Conservation (phyloP, 2,113 vertebrate species). For the Merops nubicus region DNA sequence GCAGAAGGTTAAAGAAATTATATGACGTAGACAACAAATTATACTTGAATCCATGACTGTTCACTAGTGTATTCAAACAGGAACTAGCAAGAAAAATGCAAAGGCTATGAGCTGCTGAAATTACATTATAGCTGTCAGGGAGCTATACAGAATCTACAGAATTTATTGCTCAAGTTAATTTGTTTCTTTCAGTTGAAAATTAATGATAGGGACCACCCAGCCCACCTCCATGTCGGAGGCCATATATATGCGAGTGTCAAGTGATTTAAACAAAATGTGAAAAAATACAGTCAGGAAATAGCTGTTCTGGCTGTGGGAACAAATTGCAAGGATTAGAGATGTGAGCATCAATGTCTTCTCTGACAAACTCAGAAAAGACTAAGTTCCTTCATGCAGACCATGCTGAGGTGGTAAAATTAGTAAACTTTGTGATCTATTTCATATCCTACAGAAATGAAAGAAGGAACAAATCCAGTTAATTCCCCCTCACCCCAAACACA, state of each 20-base stretch:
- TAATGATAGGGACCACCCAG: neutral
- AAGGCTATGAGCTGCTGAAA: neutral
- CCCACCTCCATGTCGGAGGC: neutral
- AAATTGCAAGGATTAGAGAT: neutral
- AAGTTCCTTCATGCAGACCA: neutral
- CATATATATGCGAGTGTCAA: neutral
- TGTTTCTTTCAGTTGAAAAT: neutral
- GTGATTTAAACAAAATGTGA: neutral
- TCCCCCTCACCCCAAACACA: neutral
- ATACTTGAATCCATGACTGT: neutral
- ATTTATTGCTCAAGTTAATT: neutral
- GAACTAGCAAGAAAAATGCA: neutral
- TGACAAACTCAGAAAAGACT: neutral
- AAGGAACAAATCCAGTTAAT: neutral
- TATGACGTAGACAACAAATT: neutral
- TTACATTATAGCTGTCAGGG: neutral
- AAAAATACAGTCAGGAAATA: neutral
- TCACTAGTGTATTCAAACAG: neutral
- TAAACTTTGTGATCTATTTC: neutral
- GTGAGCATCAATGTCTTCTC: accelerated
- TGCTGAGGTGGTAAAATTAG: neutral
- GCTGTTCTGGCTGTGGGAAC: neutral
- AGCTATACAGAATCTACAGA: neutral
- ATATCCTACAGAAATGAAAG: neutral
- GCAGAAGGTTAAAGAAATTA: slow-evolving; percentile 8